Conservation (phyloP, 2,113 vertebrate species). For the Crotalus horridus region DNA sequence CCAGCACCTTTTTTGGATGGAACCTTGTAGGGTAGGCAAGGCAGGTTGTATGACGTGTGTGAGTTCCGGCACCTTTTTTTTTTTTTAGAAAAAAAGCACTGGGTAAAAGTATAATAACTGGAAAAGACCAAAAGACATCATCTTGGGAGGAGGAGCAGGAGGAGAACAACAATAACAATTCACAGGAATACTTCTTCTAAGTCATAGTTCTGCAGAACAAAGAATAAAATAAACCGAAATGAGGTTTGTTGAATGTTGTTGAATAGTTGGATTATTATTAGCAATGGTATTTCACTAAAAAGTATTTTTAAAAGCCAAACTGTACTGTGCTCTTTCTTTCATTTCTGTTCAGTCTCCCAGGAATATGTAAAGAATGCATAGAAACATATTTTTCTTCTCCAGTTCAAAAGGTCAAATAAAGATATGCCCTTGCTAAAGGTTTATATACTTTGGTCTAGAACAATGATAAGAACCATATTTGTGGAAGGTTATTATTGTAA, state of each 20-base stretch:
- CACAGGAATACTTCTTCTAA: background rate
- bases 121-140: background rate
- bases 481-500: constrained; percentile 18
- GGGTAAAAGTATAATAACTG: background rate
- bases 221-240: constrained; percentile 29
- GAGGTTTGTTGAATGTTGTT: constrained; percentile 21
- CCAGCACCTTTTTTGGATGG: too few relatives aligned
- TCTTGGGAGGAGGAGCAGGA: background rate
- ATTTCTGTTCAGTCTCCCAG: constrained; percentile 18
- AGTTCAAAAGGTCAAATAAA: constrained; percentile 11
- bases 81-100: too few relatives aligned
- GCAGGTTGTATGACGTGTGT: too few relatives aligned
- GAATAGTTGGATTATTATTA: background rate
- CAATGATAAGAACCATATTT: constrained; percentile 11
- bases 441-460: background rate
- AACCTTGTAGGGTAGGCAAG: too few relatives aligned
- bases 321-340: background rate
- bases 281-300: background rate
- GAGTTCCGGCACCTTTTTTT: too few relatives aligned
- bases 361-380: constrained; percentile 19
- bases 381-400: background rate
- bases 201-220: background rate
- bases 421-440: background rate
- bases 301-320: constrained; percentile 21
- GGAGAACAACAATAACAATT: background rate